Conservation (phyloP, 64 coral and sea anemone genomes). For the Montipora efflorescens region DNA sequence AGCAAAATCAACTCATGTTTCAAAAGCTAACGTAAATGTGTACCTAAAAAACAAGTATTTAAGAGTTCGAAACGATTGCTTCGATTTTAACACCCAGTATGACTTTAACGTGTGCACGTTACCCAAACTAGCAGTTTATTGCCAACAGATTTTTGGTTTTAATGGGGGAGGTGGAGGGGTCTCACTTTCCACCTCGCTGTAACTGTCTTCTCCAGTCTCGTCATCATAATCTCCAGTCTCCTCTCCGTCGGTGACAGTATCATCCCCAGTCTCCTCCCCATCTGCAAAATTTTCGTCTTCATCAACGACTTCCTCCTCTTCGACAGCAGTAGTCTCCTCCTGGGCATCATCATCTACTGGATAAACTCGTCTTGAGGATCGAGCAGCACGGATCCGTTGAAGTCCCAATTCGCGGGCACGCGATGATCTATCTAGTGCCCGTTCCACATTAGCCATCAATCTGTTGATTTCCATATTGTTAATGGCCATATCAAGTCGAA, state of each 20-base stretch:
- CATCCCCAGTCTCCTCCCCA: neutral
- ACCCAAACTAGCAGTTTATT: neutral
- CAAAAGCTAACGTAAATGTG: too few relatives aligned
- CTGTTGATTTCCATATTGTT: conserved; percentile 48
- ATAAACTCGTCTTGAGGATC: neutral
- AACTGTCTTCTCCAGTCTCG: neutral
- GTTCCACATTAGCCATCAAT: conserved; percentile 12
- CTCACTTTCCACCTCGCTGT: neutral
- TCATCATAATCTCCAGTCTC: neutral
- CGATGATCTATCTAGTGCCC: conserved; percentile 4
- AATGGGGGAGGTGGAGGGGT: neutral
- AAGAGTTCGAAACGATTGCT: neutral
- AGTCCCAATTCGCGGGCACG: conserved; percentile 13
- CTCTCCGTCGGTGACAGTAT: neutral
- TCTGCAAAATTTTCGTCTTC: neutral
- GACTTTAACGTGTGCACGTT: neutral
- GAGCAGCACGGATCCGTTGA: neutral
- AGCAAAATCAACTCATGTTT: too few relatives aligned
- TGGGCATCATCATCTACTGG: neutral
- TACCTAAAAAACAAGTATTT: neutral
- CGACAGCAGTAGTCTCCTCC: neutral
- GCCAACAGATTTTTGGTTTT: conserved; percentile 13
- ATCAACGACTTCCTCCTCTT: neutral
- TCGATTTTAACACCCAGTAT: neutral
- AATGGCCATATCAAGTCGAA: conserved; percentile 25